Conservation (phyloP, 2,888 invertebrate species). For the Chironomus tentans region DNA sequence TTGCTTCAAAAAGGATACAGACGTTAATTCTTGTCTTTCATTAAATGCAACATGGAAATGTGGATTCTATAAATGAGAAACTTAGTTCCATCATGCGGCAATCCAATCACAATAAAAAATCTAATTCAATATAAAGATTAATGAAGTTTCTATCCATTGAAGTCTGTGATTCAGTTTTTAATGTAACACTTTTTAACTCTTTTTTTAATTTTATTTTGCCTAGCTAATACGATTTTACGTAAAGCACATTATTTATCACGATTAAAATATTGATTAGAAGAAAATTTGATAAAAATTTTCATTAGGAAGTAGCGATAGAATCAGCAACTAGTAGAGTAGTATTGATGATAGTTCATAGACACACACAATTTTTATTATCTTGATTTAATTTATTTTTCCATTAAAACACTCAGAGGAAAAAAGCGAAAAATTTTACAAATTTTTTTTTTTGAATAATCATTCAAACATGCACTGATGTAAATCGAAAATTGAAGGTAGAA, state of each 20-base stretch:
- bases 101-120: too few species aligned
- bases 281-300: neutral
- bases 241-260: slow-evolving; percentile 23
- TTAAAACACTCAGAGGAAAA: neutral
- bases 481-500: neutral
- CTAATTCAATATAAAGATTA: too few species aligned
- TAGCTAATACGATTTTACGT: slow-evolving; percentile 14
- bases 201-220: neutral
- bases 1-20: too few species aligned
- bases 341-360: slow-evolving; percentile 9
- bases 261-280: neutral
- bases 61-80: too few species aligned
- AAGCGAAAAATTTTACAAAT: neutral
- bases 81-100: too few species aligned
- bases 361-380: neutral
- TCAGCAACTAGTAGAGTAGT: neutral
- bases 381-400: neutral
- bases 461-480: neutral
- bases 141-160: neutral
- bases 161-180: neutral
- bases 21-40: too few species aligned
- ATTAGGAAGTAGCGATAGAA: neutral
- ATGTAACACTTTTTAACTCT: neutral
- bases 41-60: too few species aligned
- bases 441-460: neutral